Evolutionary conservation across 2,797 vertebrate genomes (phyloP).

Genomic region (Podargus strigoides): DNA sequence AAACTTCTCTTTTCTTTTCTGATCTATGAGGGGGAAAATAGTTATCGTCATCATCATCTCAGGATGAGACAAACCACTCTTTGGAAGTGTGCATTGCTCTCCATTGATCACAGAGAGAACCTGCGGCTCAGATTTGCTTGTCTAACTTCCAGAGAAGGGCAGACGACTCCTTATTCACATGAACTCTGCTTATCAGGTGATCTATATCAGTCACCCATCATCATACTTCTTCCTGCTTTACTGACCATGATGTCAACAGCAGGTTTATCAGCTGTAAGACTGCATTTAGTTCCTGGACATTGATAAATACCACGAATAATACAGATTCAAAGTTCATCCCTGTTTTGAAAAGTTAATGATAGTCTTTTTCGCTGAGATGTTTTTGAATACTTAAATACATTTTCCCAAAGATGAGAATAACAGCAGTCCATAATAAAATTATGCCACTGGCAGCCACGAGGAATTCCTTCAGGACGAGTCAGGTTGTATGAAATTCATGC

Average conservation of each 20-base stretch:
- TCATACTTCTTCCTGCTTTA: background rate
- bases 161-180: background rate
- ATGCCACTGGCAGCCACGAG: background rate
- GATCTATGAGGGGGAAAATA: background rate
- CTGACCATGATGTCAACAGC: background rate
- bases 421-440: background rate
- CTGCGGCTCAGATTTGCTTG: background rate
- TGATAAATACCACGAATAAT: background rate
- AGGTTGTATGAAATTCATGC: background rate
- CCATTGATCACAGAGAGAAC: background rate
- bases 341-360: background rate
- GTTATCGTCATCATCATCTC: background rate
- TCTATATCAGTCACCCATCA: background rate
- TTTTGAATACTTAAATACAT: background rate
- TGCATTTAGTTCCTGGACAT: background rate
- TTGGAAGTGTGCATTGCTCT: background rate
- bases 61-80: background rate
- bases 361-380: background rate
- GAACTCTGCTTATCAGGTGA: background rate
- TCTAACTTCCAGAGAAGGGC: background rate
- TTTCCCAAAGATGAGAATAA: background rate
- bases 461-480: background rate
- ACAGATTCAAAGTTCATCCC: background rate
- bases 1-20: background rate
- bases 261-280: background rate